Evolutionary conservation across 2,113 vertebrate species (phyloP).

Genomic region (Ornithorhynchus anatinus): DNA sequence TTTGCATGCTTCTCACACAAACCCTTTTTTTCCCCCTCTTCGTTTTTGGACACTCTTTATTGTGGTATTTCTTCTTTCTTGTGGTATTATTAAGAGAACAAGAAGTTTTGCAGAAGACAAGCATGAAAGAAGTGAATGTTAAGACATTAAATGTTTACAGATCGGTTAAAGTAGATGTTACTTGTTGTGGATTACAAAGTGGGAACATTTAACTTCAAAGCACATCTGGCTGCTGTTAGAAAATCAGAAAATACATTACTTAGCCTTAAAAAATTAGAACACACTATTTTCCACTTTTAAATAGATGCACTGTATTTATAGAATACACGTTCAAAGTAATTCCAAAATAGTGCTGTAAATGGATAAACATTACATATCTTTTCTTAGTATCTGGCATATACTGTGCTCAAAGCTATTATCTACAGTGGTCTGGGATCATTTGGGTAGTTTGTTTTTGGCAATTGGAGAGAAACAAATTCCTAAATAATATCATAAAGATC

Average conservation of each 20-base stretch:
- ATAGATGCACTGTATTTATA: too few species aligned
- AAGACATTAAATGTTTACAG: constrained; percentile 71
- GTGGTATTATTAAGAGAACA: constrained; percentile 64
- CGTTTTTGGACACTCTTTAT: constrained; percentile 51
- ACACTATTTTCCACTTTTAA: not conserved
- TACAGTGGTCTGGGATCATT: too few species aligned
- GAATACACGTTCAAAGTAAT: too few species aligned
- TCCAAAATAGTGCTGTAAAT: too few species aligned
- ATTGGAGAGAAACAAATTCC: constrained; percentile 14
- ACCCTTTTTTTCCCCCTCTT: constrained; percentile 22
- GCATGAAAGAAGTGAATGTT: constrained; percentile 62
- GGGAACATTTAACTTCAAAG: constrained; percentile 81
- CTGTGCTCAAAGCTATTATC: too few species aligned
- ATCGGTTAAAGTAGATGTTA: constrained; percentile 73
- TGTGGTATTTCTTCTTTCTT: constrained; percentile 66
- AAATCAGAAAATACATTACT: constrained; percentile 74
- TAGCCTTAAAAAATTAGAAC: constrained; percentile 14
- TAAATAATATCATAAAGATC: constrained; percentile 1
- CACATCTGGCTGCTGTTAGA: constrained; percentile 79
- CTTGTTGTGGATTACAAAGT: constrained; percentile 79
- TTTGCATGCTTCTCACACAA: constrained; percentile 57
- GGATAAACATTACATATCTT: too few species aligned
- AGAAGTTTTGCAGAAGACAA: constrained; percentile 62
- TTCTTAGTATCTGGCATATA: too few species aligned
- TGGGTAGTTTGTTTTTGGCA: not conserved